Base-by-base conservation (phyloP, 2,888 invertebrate species). In the Leucophenga montana region DNA sequence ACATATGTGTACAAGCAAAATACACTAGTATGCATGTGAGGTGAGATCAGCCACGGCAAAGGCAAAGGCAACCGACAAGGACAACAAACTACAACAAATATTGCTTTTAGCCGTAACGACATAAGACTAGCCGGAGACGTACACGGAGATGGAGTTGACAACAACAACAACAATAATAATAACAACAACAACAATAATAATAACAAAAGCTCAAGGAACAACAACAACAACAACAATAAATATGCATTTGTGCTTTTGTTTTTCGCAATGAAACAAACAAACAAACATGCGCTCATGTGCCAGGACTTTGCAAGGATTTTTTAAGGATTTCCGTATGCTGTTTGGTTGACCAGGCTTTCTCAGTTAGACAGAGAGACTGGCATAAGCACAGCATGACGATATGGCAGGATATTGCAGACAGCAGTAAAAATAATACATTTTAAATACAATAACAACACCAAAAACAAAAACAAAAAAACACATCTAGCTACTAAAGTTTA, bases 341-440 rank as follows among this genome's bases (percentile, higher is more conserved):
- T 62, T 61, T 31, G 46, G 44, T 56, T 67, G 67, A 46, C 56
- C 56, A 56, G 31, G 31, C 66, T 3, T 33, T 31, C 33, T 27
- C 16, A 18, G 14, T 56, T 20, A 14, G 22, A 14, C 50, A 27
- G 56, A 1, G 13, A 27, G 5, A 18, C 27, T 56, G 11, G 56
- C 48, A 54, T 16, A 31, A 27, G 16, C 31, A 22, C 20, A 48
- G 39, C n/a, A 39, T 56, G 33, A 27, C 22, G 68, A 56, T 69
- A 69, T 71, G 71, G 74, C 68, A 76, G 76, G 75, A 71, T 77
- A 75, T 71, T 74, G 72, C 71, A 77, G 75, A 76, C 77, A 76
- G 71, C 71, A 69, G 70, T 73, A 65, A 72, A 75, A 77, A 75
- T 73, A 77, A 77, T 76, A 76, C 71, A 74, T 73, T 69, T 53